Percentiles rank a stretch among this genome's conserved stretches.
phyloP scores from a whole-genome alignment of 2,113 vertebrate species.

The Aegithalos caudatus region DNA sequence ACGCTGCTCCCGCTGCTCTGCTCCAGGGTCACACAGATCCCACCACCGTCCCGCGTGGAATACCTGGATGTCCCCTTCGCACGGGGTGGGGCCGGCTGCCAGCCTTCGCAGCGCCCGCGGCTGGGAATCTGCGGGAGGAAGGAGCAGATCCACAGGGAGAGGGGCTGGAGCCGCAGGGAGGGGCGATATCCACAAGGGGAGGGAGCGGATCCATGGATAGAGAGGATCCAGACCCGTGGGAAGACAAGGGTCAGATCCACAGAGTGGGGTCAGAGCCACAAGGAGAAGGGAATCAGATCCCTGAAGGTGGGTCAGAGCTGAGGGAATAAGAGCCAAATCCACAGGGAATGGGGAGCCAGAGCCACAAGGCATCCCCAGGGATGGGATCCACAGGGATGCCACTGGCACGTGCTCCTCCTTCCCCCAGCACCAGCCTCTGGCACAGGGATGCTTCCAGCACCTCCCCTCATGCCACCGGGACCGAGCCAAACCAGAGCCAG shows the following conservation, averaged over 20 bases:
- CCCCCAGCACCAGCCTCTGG: background rate
- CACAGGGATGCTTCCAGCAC: background rate
- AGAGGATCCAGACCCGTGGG: background rate
- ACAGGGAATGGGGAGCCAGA: background rate
- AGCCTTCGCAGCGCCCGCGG: conserved; percentile 58
- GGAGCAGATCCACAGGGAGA: background rate
- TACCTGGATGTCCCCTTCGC: conserved; percentile 53
- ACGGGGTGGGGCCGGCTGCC: background rate
- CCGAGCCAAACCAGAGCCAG: background rate
- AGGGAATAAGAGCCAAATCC: background rate
- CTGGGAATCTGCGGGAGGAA: background rate
- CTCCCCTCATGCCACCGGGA: background rate
- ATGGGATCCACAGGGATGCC: background rate
- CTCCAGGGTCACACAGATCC: background rate
- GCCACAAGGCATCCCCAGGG: too few species aligned
- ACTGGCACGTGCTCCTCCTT: background rate
- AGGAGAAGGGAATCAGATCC: too few species aligned
- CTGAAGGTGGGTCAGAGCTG: too few species aligned
- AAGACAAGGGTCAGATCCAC: background rate
- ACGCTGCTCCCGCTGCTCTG: rapidly evolving
- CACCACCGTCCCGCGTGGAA: background rate
- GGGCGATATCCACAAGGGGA: background rate
- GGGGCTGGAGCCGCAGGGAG: background rate
- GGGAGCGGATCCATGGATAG: background rate
- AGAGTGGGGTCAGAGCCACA: too few species aligned